A percentile compares a stretch with the other conserved stretches of the same genome.
Evolutionary conservation across 64 coral and sea anemone genomes (phyloP).

Genomic region (Montipora capricornis): DNA sequence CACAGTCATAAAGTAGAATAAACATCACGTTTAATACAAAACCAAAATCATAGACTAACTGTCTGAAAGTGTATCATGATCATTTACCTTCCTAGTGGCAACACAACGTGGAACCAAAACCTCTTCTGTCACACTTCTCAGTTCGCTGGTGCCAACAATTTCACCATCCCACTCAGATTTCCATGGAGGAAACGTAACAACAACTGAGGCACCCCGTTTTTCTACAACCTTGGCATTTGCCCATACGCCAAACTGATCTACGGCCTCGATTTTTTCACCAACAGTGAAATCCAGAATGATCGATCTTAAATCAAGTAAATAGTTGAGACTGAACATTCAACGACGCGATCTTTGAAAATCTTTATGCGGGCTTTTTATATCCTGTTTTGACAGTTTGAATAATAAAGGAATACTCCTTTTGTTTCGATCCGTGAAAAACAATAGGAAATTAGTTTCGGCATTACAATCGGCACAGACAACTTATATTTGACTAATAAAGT

Average conservation of each 20-base stretch:
- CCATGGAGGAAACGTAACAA: background rate
- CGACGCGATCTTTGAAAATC: no score
- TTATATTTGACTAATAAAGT: no score
- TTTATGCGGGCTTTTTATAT: no score
- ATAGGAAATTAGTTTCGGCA: background rate
- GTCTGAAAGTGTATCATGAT: background rate
- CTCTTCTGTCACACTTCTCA: constrained; percentile 21
- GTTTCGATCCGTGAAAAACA: no score
- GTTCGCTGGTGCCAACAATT: background rate
- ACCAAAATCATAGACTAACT: background rate
- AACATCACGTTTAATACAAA: background rate
- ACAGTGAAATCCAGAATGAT: constrained; percentile 29
- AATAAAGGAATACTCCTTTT: no score
- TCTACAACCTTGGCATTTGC: background rate
- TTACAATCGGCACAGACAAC: no score
- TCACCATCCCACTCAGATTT: background rate
- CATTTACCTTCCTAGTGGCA: background rate
- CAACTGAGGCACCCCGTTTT: background rate
- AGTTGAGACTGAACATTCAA: background rate
- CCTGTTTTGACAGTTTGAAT: no score
- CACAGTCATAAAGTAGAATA: background rate
- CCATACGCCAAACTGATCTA: constrained; percentile 31
- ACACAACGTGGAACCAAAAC: constrained; percentile 28
- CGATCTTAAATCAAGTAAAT: background rate
- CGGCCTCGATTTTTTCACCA: constrained; percentile 32